phyloP scores from a whole-genome alignment of 2,113 vertebrate genomes.

The Motacilla alba region DNA sequence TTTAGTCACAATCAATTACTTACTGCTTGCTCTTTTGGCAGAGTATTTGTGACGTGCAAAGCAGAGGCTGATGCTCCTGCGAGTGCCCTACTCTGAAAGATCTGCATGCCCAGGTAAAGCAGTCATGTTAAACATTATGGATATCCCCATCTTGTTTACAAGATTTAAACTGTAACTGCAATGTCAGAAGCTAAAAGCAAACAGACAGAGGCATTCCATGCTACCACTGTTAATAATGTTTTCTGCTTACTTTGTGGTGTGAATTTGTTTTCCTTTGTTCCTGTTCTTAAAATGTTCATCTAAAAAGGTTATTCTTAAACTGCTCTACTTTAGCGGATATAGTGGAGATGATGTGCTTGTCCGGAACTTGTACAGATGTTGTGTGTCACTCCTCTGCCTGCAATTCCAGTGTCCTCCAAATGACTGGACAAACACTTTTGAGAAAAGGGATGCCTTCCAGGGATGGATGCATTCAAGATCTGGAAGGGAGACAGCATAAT shows the following conservation, averaged over 20 bases:
- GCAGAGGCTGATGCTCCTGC: neutral
- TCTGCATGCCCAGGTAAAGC: neutral
- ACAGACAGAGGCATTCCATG: neutral
- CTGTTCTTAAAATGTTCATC: neutral
- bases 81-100: neutral
- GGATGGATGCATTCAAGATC: neutral
- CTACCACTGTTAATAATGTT: neutral
- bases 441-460: neutral
- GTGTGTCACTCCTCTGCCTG: neutral
- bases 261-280: neutral
- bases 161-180: neutral
- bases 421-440: neutral
- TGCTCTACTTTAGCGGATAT: neutral
- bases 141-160: neutral
- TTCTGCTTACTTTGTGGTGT: neutral
- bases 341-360: neutral
- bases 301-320: neutral
- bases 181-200: neutral
- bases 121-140: neutral
- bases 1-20: neutral
- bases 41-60: neutral
- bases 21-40: neutral
- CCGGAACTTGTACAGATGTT: neutral
- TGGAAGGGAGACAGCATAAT: neutral
- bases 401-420: neutral